A percentile compares a stretch with the other conserved stretches of the same genome.
These are phyloP conservation scores for Cydia amplana DNA, from an alignment of 1,140 invertebrate species.

Conservation along the genomic window DNA sequence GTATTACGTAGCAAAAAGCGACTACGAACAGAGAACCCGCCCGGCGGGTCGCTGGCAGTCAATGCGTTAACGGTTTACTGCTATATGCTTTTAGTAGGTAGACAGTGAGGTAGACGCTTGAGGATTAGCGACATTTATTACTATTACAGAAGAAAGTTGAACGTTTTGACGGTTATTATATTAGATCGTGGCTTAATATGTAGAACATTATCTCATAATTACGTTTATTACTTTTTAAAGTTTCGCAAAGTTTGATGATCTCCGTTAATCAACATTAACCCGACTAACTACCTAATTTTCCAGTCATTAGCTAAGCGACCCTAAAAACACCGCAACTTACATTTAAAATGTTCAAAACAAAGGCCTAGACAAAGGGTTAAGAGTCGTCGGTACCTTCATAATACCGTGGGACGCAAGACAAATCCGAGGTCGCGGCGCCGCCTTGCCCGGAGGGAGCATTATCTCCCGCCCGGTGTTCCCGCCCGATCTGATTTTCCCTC, in stretches of 20 bases:
- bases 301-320: constrained; percentile 1
- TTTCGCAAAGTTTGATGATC: not conserved
- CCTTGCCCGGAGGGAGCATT: constrained; percentile 50
- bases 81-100: too few species aligned
- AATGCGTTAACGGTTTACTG: too few species aligned
- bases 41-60: too few species aligned
- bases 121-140: too few species aligned
- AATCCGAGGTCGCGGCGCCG: constrained; percentile 52
- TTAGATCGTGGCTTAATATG: too few species aligned
- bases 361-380: constrained; percentile 41
- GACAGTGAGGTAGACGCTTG: too few species aligned
- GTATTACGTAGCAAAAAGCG: too few species aligned
- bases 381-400: constrained; percentile 42
- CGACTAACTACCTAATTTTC: not conserved
- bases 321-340: constrained; percentile 9
- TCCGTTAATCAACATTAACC: not conserved
- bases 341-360: constrained; percentile 32
- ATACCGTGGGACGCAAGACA: constrained; percentile 44
- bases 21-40: too few species aligned
- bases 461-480: constrained; percentile 48
- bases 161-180: too few species aligned
- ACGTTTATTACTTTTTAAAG: too few species aligned
- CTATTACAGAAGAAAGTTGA: too few species aligned
- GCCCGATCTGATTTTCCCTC: constrained; percentile 50
- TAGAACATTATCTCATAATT: too few species aligned